Conservation (phyloP, 2,888 invertebrate species). For the Tiliacea aurago region DNA sequence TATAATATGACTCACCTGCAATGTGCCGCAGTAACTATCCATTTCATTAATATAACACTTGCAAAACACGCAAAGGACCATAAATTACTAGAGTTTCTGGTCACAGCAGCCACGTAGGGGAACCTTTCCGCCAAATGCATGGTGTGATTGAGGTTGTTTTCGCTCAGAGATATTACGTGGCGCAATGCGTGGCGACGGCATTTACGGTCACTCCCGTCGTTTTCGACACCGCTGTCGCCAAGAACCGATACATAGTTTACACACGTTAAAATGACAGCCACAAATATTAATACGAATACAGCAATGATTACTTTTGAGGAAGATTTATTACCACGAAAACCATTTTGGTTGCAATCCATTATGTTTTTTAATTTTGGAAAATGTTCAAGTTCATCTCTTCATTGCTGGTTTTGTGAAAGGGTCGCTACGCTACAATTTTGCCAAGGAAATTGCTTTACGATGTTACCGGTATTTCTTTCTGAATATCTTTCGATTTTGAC, state of each 20-base stretch:
- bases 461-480: constrained; percentile 1
- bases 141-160: not conserved
- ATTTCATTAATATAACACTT: constrained; percentile 18
- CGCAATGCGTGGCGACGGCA: not conserved
- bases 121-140: not conserved
- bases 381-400: not conserved
- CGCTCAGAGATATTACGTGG: not conserved
- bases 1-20: constrained; percentile 27
- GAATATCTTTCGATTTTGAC: constrained; percentile 12
- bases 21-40: constrained; percentile 29
- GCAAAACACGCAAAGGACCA: constrained; percentile 29
- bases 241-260: constrained; percentile 4
- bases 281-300: not conserved
- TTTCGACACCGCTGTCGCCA: too few species aligned
- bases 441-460: not conserved
- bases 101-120: constrained; percentile 20
- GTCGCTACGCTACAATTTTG: not conserved
- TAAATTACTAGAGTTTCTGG: not conserved
- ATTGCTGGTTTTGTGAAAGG: not conserved
- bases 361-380: not conserved
- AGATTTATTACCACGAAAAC: not conserved
- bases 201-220: not conserved
- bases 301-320: not conserved
- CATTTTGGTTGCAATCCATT: not conserved
- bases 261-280: not conserved